These are phyloP conservation scores for Podabrus alpinus DNA, from an alignment of 2,888 invertebrate species.

Conservation along the genomic window DNA sequence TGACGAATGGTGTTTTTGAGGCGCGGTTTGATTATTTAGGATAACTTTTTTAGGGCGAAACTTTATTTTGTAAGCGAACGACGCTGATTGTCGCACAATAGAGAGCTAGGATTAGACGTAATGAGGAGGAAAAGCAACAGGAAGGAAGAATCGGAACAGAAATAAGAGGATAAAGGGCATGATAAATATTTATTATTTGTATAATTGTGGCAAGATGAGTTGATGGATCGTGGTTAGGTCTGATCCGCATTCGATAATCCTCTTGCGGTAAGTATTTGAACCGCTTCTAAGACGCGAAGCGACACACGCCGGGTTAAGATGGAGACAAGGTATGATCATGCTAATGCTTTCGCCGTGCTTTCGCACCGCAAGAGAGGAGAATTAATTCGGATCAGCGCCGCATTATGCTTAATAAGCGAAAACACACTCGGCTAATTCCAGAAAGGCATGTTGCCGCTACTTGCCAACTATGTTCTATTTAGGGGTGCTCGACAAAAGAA, in stretches of 20 bases:
- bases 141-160: conserved; percentile 50
- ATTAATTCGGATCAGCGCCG: conserved; percentile 53
- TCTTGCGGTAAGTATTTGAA: conserved; percentile 54
- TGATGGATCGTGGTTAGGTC: conserved; percentile 42
- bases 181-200: conserved; percentile 55
- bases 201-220: conserved; percentile 47
- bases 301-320: conserved; percentile 53
- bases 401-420: conserved; percentile 55
- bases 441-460: conserved; percentile 35
- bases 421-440: conserved; percentile 51
- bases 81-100: conserved; percentile 27
- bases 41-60: not conserved
- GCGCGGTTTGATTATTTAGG: not conserved
- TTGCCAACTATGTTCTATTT: conserved; percentile 20
- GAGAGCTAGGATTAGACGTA: conserved; percentile 45
- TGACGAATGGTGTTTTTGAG: not conserved
- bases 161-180: conserved; percentile 51
- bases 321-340: conserved; percentile 55
- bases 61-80: conserved; percentile 9
- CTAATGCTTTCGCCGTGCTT: conserved; percentile 56
- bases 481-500: conserved; percentile 3
- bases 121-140: conserved; percentile 47
- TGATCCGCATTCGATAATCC: conserved; percentile 55
- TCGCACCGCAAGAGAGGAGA: conserved; percentile 53
- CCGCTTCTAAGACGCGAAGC: conserved; percentile 52